phyloP scores from a whole-genome alignment of 2,113 vertebrate species.

The Antigone vipio region DNA sequence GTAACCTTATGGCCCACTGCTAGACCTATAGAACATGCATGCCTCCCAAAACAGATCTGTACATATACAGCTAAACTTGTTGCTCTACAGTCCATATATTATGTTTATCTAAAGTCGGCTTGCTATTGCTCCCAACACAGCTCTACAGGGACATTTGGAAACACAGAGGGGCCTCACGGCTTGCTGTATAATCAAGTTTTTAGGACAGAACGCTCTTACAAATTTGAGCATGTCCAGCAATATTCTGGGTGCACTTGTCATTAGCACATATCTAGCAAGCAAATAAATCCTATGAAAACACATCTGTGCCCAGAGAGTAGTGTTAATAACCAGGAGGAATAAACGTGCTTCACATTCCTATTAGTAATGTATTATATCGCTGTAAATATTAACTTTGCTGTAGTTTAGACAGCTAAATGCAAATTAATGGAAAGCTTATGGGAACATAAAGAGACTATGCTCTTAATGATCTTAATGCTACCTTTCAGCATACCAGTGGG shows the following conservation, averaged over 20 bases:
- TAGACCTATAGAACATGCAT: neutral
- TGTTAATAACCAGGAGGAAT: constrained; percentile 2
- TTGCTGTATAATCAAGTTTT: neutral
- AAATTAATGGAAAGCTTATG: constrained; percentile 59
- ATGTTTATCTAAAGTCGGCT: neutral
- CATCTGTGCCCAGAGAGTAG: neutral
- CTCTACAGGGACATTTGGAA: neutral
- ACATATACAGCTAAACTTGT: neutral
- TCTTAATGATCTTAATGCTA: constrained; percentile 58
- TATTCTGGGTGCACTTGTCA: neutral
- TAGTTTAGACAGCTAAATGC: constrained; percentile 52
- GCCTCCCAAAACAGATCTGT: neutral
- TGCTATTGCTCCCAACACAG: neutral
- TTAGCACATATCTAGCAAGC: neutral
- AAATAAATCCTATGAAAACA: neutral
- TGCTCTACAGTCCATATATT: neutral
- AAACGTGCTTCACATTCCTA: constrained; percentile 32
- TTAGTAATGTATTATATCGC: constrained; percentile 55
- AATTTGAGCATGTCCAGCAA: neutral
- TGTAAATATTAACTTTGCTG: constrained; percentile 69
- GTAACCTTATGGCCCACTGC: neutral
- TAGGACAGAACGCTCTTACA: neutral
- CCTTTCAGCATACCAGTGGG: constrained; percentile 50
- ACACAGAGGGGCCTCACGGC: neutral
- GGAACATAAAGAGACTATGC: constrained; percentile 24